A percentile compares a stretch with the other conserved stretches of the same genome.
Evolutionary conservation across 2,888 invertebrate species (phyloP).

Genomic region (Ophioninae sp.): DNA sequence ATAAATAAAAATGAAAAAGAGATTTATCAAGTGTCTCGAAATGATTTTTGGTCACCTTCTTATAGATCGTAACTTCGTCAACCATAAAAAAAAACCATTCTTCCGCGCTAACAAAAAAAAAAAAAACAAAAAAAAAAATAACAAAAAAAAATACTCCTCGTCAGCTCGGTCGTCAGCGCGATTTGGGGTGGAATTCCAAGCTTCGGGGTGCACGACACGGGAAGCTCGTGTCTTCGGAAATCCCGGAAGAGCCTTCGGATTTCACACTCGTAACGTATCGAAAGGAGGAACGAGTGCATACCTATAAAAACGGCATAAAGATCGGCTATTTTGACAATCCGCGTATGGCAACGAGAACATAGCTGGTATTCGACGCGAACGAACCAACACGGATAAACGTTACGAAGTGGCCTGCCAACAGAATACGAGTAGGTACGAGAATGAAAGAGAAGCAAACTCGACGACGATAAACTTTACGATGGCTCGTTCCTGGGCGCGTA

Average conservation of each 20-base stretch:
- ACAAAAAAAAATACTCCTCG: background rate
- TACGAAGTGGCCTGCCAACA: slow-evolving; percentile 43
- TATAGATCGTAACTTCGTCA: too few species aligned
- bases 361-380: slow-evolving; percentile 20
- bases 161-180: background rate
- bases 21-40: too few species aligned
- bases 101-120: background rate
- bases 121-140: background rate
- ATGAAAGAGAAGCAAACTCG: slow-evolving; percentile 57
- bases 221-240: slow-evolving; percentile 37
- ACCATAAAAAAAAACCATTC: background rate
- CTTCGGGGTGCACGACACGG: slow-evolving; percentile 13
- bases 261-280: slow-evolving; percentile 73
- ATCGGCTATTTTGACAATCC: slow-evolving; percentile 80
- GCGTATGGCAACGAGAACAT: slow-evolving; percentile 54
- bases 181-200: slow-evolving; percentile 35
- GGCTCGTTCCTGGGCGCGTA: slow-evolving; percentile 65
- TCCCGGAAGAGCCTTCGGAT: slow-evolving; percentile 73
- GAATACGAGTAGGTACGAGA: slow-evolving; percentile 39
- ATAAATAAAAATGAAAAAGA: too few species aligned
- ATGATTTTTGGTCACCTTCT: too few species aligned
- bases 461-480: slow-evolving; percentile 79
- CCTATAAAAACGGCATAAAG: slow-evolving; percentile 78
- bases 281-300: slow-evolving; percentile 69
- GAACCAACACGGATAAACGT: background rate